These are phyloP conservation scores for Zosterops japonicus DNA, from an alignment of 2,113 vertebrate species.

Conservation along the genomic window DNA sequence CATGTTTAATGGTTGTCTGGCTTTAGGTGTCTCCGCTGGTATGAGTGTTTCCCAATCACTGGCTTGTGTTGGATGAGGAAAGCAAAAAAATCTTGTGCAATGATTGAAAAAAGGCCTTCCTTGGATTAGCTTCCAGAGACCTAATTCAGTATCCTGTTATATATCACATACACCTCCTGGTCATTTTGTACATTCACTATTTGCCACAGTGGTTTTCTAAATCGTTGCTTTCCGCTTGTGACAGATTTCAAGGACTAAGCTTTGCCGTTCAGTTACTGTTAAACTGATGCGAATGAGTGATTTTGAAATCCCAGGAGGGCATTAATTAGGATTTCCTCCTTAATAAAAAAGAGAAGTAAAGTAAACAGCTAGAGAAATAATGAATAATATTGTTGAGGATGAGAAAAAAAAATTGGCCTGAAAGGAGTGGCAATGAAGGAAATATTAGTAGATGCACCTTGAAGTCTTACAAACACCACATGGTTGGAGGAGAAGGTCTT, in stretches of 20 bases:
- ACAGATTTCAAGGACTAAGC: not conserved
- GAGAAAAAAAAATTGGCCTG: not conserved
- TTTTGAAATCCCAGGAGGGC: not conserved
- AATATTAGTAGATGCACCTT: not conserved
- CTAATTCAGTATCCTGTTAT: not conserved
- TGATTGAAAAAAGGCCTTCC: not conserved
- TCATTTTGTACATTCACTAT: not conserved
- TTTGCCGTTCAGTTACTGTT: not conserved
- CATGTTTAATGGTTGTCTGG: conserved; percentile 47
- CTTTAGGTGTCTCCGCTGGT: conserved; percentile 52
- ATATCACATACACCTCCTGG: not conserved
- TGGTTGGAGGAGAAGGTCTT: not conserved
- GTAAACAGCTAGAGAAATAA: not conserved
- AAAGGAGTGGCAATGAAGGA: not conserved
- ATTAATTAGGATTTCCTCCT: not conserved
- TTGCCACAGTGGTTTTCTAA: not conserved
- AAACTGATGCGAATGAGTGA: not conserved
- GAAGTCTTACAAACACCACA: not conserved
- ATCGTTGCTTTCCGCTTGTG: not conserved
- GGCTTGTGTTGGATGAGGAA: conserved; percentile 21
- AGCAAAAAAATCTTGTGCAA: conserved; percentile 26
- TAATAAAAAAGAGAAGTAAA: not conserved
- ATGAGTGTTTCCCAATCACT: not conserved
- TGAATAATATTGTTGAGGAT: not conserved
- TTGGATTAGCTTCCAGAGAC: not conserved